These are phyloP conservation scores for Cephus nigrinus DNA, from an alignment of 2,888 invertebrate genomes.

Conservation along the genomic window DNA sequence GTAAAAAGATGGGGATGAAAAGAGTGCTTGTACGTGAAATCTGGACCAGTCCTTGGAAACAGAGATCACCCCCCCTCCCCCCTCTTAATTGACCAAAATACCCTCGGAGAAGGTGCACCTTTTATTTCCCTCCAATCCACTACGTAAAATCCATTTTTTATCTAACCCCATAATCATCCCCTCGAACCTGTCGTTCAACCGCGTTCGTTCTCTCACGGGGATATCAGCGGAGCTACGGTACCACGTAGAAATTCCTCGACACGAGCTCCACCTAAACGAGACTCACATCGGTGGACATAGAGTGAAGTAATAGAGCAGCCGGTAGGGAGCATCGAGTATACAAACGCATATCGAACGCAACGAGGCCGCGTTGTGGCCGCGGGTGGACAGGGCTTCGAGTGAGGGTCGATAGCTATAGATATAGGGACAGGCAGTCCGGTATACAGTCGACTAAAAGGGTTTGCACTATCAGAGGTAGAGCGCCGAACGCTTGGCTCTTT, in stretches of 20 bases:
- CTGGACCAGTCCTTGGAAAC: not conserved
- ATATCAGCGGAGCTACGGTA: not conserved
- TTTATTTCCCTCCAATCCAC: not conserved
- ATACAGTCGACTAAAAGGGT: not conserved
- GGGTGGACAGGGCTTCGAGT: conserved; percentile 1
- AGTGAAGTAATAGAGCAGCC: not conserved
- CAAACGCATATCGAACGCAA: not conserved
- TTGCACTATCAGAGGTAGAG: not conserved
- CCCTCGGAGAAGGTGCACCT: not conserved
- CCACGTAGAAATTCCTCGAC: not conserved
- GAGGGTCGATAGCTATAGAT: not conserved
- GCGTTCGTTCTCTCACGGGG: too few species aligned
- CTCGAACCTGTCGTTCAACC: not conserved
- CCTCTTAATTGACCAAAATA: not conserved
- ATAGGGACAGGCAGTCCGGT: not conserved
- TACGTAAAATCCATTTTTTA: not conserved
- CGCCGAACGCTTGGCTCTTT: not conserved
- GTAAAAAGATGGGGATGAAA: not conserved
- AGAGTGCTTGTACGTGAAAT: not conserved
- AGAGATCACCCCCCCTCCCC: not conserved
- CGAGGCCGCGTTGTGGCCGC: not conserved
- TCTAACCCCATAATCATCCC: not conserved
- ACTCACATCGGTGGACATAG: not conserved
- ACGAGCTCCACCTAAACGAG: not conserved
- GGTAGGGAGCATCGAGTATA: conserved; percentile 6